A percentile compares a stretch with the other conserved stretches of the same genome.
Conservation (phyloP, 2,797 vertebrate species). For the Poecilia wingei region DNA sequence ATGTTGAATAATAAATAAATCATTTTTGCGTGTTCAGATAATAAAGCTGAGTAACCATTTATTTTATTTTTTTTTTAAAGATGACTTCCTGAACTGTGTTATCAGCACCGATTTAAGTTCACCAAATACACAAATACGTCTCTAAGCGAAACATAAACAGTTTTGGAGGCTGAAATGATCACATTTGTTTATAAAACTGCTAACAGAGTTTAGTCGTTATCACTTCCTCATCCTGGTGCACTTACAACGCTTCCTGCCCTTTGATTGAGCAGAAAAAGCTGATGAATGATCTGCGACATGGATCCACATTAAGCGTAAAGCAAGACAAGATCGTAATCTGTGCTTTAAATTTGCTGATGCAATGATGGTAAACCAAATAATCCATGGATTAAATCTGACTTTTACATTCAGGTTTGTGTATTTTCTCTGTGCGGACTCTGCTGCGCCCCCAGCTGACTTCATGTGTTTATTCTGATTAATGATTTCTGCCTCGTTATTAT, state of each 20-base stretch:
- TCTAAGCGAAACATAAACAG: background rate
- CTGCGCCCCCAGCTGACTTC: slow-evolving; percentile 25
- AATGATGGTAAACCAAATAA: slow-evolving; percentile 43
- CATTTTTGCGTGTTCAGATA: background rate
- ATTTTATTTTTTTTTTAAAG: too few relatives aligned
- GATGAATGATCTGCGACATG: slow-evolving; percentile 31
- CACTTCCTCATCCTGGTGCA: slow-evolving; percentile 13
- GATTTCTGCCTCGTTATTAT: slow-evolving; percentile 28
- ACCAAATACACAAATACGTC: background rate
- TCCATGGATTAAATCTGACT: slow-evolving; percentile 31
- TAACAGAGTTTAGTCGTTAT: slow-evolving; percentile 20
- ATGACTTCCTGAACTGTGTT: background rate
- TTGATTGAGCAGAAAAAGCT: slow-evolving; percentile 1
- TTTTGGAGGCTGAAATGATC: background rate
- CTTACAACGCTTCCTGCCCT: slow-evolving; percentile 20
- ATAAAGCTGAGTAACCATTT: background rate
- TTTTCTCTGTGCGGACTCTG: slow-evolving; percentile 43
- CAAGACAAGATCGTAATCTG: slow-evolving; percentile 51
- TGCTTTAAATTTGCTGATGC: slow-evolving; percentile 30
- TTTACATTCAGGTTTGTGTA: slow-evolving; percentile 44
- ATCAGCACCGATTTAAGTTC: background rate
- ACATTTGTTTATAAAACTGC: background rate
- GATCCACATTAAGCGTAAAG: slow-evolving; percentile 17
- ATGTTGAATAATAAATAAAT: background rate
- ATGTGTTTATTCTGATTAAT: slow-evolving; percentile 53